Base-by-base conservation (phyloP, 1,140 invertebrate species). In the Euwallacea fornicatus region DNA sequence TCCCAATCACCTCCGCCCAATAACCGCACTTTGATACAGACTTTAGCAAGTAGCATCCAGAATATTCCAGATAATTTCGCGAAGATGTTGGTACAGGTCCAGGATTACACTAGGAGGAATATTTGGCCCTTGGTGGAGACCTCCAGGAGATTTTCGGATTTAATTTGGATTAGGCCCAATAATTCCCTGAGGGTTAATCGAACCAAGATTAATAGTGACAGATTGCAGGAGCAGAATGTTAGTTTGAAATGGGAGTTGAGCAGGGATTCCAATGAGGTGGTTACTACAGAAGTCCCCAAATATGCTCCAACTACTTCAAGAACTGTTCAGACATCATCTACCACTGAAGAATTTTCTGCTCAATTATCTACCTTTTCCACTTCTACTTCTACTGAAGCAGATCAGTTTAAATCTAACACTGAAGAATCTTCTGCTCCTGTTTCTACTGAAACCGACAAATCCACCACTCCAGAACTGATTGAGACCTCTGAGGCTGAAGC, bases 21-120 rank as follows among this genome's bases (percentile, higher is more conserved):
- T 15, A 65, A 72, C 13, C 54, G 44, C 7, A 72, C 56, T n/a
- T 54, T 64, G 13, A 50, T 75, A 42, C 62, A 75, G 21, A 54
- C 50, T 1, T 33, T 75, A 6, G 63, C 72, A 13, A 71, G n/a
- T n/a, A 66, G 60, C 42, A 41, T 75, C 6, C 74, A 75, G 46
- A 56, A 46, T 21, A 56, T 75, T 15, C 74, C 74, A 6, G 67
- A 73, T 15, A 63, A 59, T 54, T 71, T 75, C 16, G 63, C 47
- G 8, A 75, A 54, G 42, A 55, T 71, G 43, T 42, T 75, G 7
- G 64, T n/a, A 7, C 55, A 69, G 33, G 68, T 72, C n/a, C 69
- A 75, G 58, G 42, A 63, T 7, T 75, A 70, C 53, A 67, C 71
- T n/a, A 75, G 68, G 50, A 46, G 53, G 10, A 72, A 68, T 42